Evolutionary conservation across 2,888 invertebrate species (phyloP).

Genomic region (Drosophila robusta): DNA sequence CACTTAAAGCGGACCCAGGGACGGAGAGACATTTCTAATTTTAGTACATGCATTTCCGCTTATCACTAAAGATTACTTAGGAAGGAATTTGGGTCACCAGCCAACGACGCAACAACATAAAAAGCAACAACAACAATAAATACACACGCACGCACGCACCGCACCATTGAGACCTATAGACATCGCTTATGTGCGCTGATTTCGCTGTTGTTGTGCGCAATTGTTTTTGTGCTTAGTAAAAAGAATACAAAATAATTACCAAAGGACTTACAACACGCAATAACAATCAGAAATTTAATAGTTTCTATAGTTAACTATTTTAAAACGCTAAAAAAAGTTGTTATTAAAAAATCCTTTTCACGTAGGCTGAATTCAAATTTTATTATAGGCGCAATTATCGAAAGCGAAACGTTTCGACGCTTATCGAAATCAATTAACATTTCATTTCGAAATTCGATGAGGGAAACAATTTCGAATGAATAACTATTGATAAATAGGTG

Average conservation of each 20-base stretch:
- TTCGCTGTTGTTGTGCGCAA: slow-evolving; percentile 6
- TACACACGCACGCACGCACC: slow-evolving; percentile 9
- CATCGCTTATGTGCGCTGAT: slow-evolving; percentile 16
- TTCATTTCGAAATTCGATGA: slow-evolving; percentile 2
- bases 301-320: too few relatives aligned
- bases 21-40: slow-evolving; percentile 50
- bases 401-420: neutral
- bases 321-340: too few relatives aligned
- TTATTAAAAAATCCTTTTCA: too few relatives aligned
- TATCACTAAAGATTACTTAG: slow-evolving; percentile 72
- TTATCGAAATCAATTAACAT: neutral
- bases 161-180: slow-evolving; percentile 1
- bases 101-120: slow-evolving; percentile 41
- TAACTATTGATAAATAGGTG: slow-evolving; percentile 11
- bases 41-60: slow-evolving; percentile 75
- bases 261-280: neutral
- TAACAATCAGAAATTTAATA: too few relatives aligned
- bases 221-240: neutral
- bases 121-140: slow-evolving; percentile 29
- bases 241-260: neutral
- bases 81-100: slow-evolving; percentile 68
- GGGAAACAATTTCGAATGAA: too few relatives aligned
- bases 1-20: neutral
- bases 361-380: neutral
- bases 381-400: neutral